Evolutionary conservation across 1,140 invertebrate genomes (phyloP), one percentile per base, ranked within the genome.

Genomic region (Aphelinus certus): DNA sequence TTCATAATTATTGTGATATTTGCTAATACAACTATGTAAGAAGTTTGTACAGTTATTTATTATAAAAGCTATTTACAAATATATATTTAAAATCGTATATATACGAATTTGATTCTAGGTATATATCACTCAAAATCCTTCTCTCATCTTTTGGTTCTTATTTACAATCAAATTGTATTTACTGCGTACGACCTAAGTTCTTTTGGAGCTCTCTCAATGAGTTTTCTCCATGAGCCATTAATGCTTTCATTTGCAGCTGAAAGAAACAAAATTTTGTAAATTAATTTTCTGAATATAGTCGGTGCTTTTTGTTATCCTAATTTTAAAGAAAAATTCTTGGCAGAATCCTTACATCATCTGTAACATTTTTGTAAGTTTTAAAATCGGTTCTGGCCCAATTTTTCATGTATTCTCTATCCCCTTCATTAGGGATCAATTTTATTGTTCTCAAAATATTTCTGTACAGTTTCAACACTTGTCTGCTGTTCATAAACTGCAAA

Each of bases 391-490:
- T 86, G 1, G 91, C 91, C 94, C 94, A 95, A 75, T 92, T 85
- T 72, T 85, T 90, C 45, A 95, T 84, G 80, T 95, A 93, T 7
- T 84, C 78, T 78, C 89, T 88, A 70, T 92, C 92, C 1, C 79
- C 83, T 79, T 90, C 84, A 83, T 94, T 91, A 2, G 92, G 90
- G 6, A 95, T 90, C 82, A 92, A 83, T 77, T 88, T 89, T 70
- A 93, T 90, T 42, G 92, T 89, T 67, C 90, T 89, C 73, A 94
- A 91, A 71, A 95, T 92, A 56, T 92, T 90, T 75, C 92, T 87
- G 80, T 95, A 95, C 1, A 95, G 83, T 81, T 92, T 92, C n/a
- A 94, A 82, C 2, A 95, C 94, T 86, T 94, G 91, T 86, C 92
- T 90, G 60, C 92, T 89, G 45, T 94, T 84, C 81, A 95, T 90